Conservation (phyloP, 1,140 invertebrate species). For the Drosophila murphyi region DNA sequence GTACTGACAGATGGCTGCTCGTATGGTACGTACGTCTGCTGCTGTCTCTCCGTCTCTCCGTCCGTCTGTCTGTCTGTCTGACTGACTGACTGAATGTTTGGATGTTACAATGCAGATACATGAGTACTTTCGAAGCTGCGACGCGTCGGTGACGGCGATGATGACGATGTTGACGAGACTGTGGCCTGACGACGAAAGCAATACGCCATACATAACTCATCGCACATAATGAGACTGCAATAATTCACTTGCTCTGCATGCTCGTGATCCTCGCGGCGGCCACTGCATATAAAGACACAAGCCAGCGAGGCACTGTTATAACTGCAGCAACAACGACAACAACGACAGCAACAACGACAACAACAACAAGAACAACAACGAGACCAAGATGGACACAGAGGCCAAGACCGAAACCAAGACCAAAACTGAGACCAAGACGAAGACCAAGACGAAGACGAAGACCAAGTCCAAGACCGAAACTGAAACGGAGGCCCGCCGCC, state of each 20-base stretch:
- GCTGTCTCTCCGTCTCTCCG: slow-evolving; percentile 1
- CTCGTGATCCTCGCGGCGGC: slow-evolving; percentile 64
- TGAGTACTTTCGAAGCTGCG: slow-evolving; percentile 66
- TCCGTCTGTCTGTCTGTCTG: slow-evolving; percentile 3
- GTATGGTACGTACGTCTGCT: neutral
- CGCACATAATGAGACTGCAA: slow-evolving; percentile 85
- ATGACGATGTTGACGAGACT: slow-evolving; percentile 68
- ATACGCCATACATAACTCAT: slow-evolving; percentile 84
- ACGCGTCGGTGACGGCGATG: slow-evolving; percentile 35
- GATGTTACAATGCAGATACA: slow-evolving; percentile 77
- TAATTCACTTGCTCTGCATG: slow-evolving; percentile 84
- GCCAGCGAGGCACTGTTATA: slow-evolving; percentile 51
- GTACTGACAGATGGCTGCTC: slow-evolving; percentile 66
- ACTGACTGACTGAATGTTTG: slow-evolving; percentile 49
- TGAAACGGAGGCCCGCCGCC: slow-evolving; percentile 21
- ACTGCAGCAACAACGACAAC: slow-evolving; percentile 42
- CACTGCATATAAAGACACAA: slow-evolving; percentile 60
- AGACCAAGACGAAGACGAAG: slow-evolving; percentile 13
- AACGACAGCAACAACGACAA: neutral
- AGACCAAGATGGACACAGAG: slow-evolving; percentile 1
- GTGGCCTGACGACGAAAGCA: slow-evolving; percentile 80
- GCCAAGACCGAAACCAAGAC: neutral
- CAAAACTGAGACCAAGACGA: neutral
- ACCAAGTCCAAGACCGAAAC: slow-evolving; percentile 26
- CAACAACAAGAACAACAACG: neutral